Evolutionary conservation across 2,888 invertebrate species (phyloP).

Genomic region (Liopterus haemorrhoidalis): DNA sequence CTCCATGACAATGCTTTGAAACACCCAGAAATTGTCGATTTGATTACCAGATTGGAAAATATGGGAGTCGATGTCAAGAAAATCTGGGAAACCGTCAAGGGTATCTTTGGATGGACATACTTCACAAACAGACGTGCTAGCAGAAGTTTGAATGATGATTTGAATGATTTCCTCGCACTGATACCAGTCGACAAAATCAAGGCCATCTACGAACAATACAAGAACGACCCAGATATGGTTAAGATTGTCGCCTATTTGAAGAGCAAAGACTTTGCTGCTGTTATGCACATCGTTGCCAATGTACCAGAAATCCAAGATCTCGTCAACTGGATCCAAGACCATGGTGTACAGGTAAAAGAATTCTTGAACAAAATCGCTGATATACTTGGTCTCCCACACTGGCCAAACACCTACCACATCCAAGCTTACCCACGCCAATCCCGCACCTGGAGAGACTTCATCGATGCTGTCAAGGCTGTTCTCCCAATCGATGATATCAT

Average conservation of each 20-base stretch:
- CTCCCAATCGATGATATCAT: slow-evolving; percentile 10
- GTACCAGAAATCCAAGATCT: slow-evolving; percentile 26
- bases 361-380: slow-evolving; percentile 14
- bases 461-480: slow-evolving; percentile 24
- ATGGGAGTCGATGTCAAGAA: slow-evolving; percentile 32
- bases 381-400: slow-evolving; percentile 14
- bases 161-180: slow-evolving; percentile 31
- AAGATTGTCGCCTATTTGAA: slow-evolving; percentile 33
- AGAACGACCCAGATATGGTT: slow-evolving; percentile 32
- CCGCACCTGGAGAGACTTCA: slow-evolving; percentile 19
- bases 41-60: slow-evolving; percentile 26
- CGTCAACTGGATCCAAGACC: slow-evolving; percentile 17
- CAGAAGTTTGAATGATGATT: slow-evolving; percentile 23
- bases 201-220: slow-evolving; percentile 31
- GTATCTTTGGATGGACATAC: not conserved
- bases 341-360: slow-evolving; percentile 8
- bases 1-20: slow-evolving; percentile 32
- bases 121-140: slow-evolving; percentile 2
- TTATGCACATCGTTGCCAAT: slow-evolving; percentile 26
- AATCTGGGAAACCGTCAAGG: slow-evolving; percentile 26
- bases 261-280: slow-evolving; percentile 32
- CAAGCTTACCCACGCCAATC: not conserved
- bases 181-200: slow-evolving; percentile 33
- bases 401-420: not conserved
- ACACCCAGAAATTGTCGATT: slow-evolving; percentile 30